Evolutionary conservation across 1,140 invertebrate genomes (phyloP).

Genomic region (Orchesella cincta): DNA sequence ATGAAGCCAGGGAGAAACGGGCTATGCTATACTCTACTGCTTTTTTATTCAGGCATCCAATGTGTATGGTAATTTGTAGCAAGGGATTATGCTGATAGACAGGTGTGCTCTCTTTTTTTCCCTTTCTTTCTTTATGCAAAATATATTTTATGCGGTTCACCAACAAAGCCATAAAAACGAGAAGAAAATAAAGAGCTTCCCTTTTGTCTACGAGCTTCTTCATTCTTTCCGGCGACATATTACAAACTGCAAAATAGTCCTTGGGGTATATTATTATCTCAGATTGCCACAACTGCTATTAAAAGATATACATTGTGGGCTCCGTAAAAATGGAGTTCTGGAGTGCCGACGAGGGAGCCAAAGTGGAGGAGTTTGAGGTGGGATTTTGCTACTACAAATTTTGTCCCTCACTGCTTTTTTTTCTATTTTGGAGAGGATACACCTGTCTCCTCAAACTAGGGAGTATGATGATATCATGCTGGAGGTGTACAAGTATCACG

Average conservation of each 20-base stretch:
- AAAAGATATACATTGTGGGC: neutral
- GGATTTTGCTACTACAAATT: too few relatives aligned
- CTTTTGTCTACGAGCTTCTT: neutral
- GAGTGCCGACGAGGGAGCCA: too few relatives aligned
- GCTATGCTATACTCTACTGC: neutral
- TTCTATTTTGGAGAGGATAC: too few relatives aligned
- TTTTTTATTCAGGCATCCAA: neutral
- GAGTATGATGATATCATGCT: too few relatives aligned
- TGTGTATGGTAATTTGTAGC: constrained; percentile 28
- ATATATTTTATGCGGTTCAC: constrained; percentile 25
- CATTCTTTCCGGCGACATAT: constrained; percentile 22
- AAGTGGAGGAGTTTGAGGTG: too few relatives aligned
- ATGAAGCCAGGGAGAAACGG: too few relatives aligned
- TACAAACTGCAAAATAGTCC: constrained; percentile 28
- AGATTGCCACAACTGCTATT: constrained; percentile 11
- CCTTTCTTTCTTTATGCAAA: constrained; percentile 18
- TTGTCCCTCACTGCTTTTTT: too few relatives aligned
- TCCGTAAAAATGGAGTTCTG: too few relatives aligned
- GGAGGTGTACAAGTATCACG: too few relatives aligned
- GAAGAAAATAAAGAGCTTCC: constrained; percentile 10
- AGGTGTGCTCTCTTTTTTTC: constrained; percentile 21
- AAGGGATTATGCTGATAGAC: constrained; percentile 28
- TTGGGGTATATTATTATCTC: constrained; percentile 30
- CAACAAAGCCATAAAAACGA: constrained; percentile 19
- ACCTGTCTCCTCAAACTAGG: neutral